These are phyloP conservation scores for Lymantria dispar DNA, from an alignment of 2,888 invertebrate genomes.

Conservation along the genomic window DNA sequence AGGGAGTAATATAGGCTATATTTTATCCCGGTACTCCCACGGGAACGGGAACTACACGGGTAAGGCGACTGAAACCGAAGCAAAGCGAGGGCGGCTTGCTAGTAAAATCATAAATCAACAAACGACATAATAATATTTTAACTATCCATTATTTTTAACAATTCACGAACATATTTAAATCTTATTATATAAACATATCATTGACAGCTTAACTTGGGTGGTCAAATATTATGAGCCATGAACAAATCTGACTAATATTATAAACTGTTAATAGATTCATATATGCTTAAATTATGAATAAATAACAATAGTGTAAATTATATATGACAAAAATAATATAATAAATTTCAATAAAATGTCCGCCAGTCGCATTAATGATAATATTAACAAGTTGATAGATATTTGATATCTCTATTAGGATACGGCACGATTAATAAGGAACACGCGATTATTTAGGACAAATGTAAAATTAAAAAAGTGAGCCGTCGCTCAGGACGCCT, in stretches of 20 bases:
- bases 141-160: no score
- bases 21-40: no score
- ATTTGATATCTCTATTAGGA: conserved; percentile 52
- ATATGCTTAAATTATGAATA: conserved; percentile 30
- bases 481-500: no score
- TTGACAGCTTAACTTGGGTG: conserved; percentile 18
- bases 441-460: not conserved
- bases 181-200: conserved; percentile 9
- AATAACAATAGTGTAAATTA: conserved; percentile 38
- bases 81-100: no score
- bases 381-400: conserved; percentile 56
- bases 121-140: conserved; percentile 1
- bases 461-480: no score
- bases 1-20: no score
- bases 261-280: conserved; percentile 22
- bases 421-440: conserved; percentile 31
- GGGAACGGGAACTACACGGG: no score
- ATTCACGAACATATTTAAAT: no score
- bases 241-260: conserved; percentile 9
- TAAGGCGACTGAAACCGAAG: no score
- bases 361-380: conserved; percentile 55
- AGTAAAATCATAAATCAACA: not conserved
- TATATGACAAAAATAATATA: conserved; percentile 50
- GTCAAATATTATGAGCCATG: conserved; percentile 23
- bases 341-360: conserved; percentile 59